phyloP scores from a whole-genome alignment of 2,888 invertebrate genomes.

The Cataglyphis albicans region DNA sequence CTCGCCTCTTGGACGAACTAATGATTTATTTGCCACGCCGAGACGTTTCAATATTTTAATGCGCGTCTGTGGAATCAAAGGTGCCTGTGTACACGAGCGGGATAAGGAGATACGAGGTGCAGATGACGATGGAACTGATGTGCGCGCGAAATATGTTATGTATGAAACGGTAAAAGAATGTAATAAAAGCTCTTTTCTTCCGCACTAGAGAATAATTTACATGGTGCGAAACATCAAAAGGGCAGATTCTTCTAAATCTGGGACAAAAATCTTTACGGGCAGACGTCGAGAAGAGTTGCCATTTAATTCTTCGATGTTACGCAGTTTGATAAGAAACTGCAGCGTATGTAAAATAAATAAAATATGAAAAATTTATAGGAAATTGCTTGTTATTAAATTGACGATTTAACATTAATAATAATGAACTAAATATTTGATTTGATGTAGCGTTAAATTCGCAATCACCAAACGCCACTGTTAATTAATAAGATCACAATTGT shows the following conservation, averaged over 20 bases:
- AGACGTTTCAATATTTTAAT: constrained; percentile 39
- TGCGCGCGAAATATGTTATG: constrained; percentile 20
- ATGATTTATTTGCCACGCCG: constrained; percentile 35
- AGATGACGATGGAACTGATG: not conserved
- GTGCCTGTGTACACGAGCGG: not conserved
- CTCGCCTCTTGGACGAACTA: constrained; percentile 25
- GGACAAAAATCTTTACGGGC: constrained; percentile 1
- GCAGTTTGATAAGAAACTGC: not conserved
- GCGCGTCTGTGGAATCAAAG: constrained; percentile 17
- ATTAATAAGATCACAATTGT: constrained; percentile 54
- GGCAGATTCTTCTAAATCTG: not conserved
- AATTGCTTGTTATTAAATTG: not conserved
- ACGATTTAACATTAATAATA: constrained; percentile 20
- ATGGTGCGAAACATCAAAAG: not conserved
- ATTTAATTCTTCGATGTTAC: constrained; percentile 17
- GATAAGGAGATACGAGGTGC: constrained; percentile 15
- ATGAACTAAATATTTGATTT: constrained; percentile 2
- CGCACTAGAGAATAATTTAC: constrained; percentile 9
- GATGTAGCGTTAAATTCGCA: constrained; percentile 32
- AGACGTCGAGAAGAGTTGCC: not conserved
- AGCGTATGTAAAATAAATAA: not conserved
- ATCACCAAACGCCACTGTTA: constrained; percentile 28
- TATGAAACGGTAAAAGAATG: constrained; percentile 13
- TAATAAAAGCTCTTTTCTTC: constrained; percentile 19
- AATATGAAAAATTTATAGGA: not conserved